Base-by-base conservation (phyloP, 2,888 invertebrate species). In the Calameuta filiformis region DNA sequence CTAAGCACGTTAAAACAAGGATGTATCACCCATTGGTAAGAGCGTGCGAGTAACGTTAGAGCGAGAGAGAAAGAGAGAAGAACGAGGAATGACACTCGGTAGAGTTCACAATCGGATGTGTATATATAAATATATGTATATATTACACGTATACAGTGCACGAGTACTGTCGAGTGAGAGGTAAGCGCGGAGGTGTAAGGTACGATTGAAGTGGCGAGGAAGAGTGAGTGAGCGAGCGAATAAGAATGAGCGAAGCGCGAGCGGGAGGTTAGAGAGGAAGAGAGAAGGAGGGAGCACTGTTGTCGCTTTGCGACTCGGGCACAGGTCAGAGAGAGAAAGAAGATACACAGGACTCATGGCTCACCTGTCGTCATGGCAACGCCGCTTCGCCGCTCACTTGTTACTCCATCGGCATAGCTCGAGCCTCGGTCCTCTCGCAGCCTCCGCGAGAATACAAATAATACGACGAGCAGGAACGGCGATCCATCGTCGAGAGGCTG, bases 311-410 rank as follows among this genome's bases (percentile, higher is more conserved):
- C 33, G 69, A 37, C 37, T 33, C 73, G 75, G 34, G 74, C 35
- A 69, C 79, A 31, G 73, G 69, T 35, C 68, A 15, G 78, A 34
- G 37, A 40, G 56, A 56, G 69, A 33, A 69, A 73, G 35, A n/a
- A 15, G 73, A 76, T 75, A 78, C 68, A 40, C 84, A 83, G 81
- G 83, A 81, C 85, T 86, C 88, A 84, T 89, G 89, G 89, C 89
- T 90, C 90, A 90, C 90, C 90, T 90, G 90, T 90, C 90, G 90
- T 90, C 90, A 90, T 90, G 90, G 90, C 90, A 90, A 90, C 90
- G 88, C 90, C 88, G 90, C 90, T 89, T 90, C 86, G 88, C 90
- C 90, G 90, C 90, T 90, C 90, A 90, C 90, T 90, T 90, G 90
- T 90, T 90, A 90, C 90, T 90, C 90, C 90, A 90, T 90, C 90